Base-by-base conservation (phyloP, 2,888 invertebrate species). In the Platycheirus rosarum region DNA sequence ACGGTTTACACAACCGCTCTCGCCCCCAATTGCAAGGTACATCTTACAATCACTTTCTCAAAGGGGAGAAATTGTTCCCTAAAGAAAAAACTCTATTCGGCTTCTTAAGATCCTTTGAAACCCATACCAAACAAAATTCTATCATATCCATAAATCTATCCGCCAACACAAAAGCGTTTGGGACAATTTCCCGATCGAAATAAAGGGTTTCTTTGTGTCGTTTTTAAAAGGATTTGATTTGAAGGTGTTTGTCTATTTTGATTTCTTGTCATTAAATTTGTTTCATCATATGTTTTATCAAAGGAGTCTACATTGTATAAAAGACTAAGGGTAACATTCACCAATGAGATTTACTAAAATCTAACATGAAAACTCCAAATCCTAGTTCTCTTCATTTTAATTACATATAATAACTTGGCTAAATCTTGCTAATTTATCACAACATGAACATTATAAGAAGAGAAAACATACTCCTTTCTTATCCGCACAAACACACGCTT, bases 391-490 rank as follows among this genome's bases (percentile, higher is more conserved):
- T n/a, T n/a, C 78, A 78, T 73, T 75, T 74, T 85, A 85, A 85
- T 85, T 85, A 70, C 82, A 79, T 68, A 77, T 84, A 84, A 85
- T 84, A 75, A 84, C 80, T 84, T 53, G 75, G 82, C 73, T 78
- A 84, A 85, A 80, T 82, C 84, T 77, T 75, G 73, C 77, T 84
- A 85, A 85, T 85, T 85, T 85, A 84, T 84, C 85, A 85, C 85
- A 84, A 84, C 85, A 84, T 84, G 70, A 68, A 18, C 3, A 6
- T 62, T 42, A 73, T 49, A 55, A 63, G 55, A 65, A 70, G 20
- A 20, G 23, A 20, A 53, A 49, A 51, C 55, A 37, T 14, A 68
- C 69, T 76, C 70, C 68, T 73, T 73, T 71, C 32, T 42, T 42
- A 16, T 14, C 9, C 5, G 26, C 18, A 44, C 44, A 37, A 40